Evolutionary conservation across 2,797 vertebrate species (phyloP), one percentile per base, ranked within the genome.

Genomic region (Mus caroli): DNA sequence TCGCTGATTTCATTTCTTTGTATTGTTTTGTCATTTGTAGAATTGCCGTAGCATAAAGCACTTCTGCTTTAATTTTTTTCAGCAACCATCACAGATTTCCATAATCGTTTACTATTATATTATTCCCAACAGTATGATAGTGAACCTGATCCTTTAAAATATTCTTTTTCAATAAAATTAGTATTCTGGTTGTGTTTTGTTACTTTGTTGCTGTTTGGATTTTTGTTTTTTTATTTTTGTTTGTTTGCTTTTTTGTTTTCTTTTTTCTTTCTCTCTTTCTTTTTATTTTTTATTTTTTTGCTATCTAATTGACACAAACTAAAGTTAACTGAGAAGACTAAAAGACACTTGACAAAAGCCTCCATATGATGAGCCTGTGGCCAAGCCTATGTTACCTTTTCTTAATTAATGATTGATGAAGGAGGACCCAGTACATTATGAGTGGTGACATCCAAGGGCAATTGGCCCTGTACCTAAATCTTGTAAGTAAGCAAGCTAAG

Each of bases 391-490:
- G 28, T 13, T 10, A 83, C 9, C 31, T 67, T 67, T 50, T 50
- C 60, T 67, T 46, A 34, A 14, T 46, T 64, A 34, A 2, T 83
- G 15, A 46, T 34, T 64, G 2, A 46, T 64, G 10, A 64, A 6
- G 28, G 40, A 64, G 40, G 28, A 10, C 4, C 17, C 60, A 84
- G 7, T 3, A 11, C 19, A 1, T 50, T 46, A 50, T 50, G 17
- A 43, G 3, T 67, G 19, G 19, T 22, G 1, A 28, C 11, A 34
- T 40, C 10, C 10, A 0, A 13, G 28, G 13, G 24, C 0, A 40
- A 40, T 40, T 60, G 37, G 0, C 6, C 12, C 6, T 26, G n/a
- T 5, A 17, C 22, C 7, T 40, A 28, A 28, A 40, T 40, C 22
- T 82, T 60, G 1, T 56, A 80, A 80, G 50, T 14, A 2, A 80